Evolutionary conservation across 2,797 vertebrate species (phyloP), one percentile per base, ranked within the genome.

Genomic region (Myotis daubentonii): DNA sequence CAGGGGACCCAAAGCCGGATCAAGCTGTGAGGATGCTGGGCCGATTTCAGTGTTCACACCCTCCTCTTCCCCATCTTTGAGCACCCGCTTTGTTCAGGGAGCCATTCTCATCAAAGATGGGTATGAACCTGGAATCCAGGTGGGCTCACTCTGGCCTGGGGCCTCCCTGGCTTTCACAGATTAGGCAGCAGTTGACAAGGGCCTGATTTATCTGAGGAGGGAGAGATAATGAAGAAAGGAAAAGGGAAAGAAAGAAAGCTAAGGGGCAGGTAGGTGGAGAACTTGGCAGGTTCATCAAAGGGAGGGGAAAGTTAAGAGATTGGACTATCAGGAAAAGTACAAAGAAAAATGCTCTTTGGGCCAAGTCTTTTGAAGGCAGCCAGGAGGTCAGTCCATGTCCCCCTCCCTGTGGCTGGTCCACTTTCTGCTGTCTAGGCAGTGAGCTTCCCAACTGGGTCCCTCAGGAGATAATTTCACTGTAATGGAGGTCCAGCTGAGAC

Each of bases 1-100:
- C 36, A 84, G 66, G 19, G 38, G 33, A n/a, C 68, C 60, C n/a
- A 47, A 89, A 75, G 82, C 74, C 36, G 38, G 81, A 49, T 66
- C 60, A 33, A 49, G 86, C 89, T 28, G 11, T 33, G 57, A 97
- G 41, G 84, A 68, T 65, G n/a, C 88, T 33, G 70, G 80, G 60
- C 57, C 3, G 9, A 19, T 28, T 20, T 7, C 3, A 0, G 74
- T 41, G 0, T 81, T 89, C 78, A 12, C 0, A 0, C 3, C 0
- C 87, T 47, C 94, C 23, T 10, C 68, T 51, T 47, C 62, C 25
- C 17, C 36, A 20, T 83, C 88, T 78, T 13, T 17, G 10, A 30
- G 23, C 88, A 88, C 91, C 90, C 97, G 91, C 49, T 79, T 71
- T 82, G 44, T 78, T 68, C 28, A 16, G 55, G 57, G 33, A 92